Percentiles rank a stretch among this genome's conserved stretches.
Evolutionary conservation across 2,113 vertebrate species (phyloP).

Genomic region (Collichthys lucidus): DNA sequence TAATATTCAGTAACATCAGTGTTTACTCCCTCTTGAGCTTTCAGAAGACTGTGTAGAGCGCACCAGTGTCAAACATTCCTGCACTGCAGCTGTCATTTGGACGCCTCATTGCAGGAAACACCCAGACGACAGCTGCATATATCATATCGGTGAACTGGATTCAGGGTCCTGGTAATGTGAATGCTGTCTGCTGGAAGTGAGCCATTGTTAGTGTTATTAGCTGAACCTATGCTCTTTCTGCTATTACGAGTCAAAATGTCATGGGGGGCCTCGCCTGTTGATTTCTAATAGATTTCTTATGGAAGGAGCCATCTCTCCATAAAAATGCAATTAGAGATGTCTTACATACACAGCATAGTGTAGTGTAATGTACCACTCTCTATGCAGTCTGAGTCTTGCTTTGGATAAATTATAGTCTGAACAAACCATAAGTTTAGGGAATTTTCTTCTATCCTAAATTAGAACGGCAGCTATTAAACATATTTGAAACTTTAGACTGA

Average conservation of each 20-base stretch:
- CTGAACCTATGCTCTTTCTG: not conserved
- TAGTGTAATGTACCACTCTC: not conserved
- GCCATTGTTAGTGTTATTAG: not conserved
- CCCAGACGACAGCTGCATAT: not conserved
- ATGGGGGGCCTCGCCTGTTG: too few relatives aligned
- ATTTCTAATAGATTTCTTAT: too few relatives aligned
- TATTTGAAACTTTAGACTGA: not conserved
- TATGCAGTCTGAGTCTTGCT: not conserved
- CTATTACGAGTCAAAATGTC: not conserved
- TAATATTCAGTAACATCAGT: not conserved
- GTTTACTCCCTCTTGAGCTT: not conserved
- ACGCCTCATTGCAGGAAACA: not conserved
- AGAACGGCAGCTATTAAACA: not conserved
- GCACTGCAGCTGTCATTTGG: not conserved
- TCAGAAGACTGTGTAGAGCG: too few relatives aligned
- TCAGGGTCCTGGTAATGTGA: too few relatives aligned
- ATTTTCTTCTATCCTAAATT: not conserved
- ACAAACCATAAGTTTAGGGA: not conserved
- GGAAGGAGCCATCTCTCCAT: not conserved
- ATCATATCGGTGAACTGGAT: not conserved
- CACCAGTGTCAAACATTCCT: too few relatives aligned
- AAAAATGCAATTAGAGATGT: not conserved
- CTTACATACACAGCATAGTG: not conserved
- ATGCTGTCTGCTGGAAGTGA: not conserved
- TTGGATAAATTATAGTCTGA: not conserved